Evolutionary conservation across 2,888 invertebrate genomes (phyloP).

Genomic region (Xestia ashworthii): DNA sequence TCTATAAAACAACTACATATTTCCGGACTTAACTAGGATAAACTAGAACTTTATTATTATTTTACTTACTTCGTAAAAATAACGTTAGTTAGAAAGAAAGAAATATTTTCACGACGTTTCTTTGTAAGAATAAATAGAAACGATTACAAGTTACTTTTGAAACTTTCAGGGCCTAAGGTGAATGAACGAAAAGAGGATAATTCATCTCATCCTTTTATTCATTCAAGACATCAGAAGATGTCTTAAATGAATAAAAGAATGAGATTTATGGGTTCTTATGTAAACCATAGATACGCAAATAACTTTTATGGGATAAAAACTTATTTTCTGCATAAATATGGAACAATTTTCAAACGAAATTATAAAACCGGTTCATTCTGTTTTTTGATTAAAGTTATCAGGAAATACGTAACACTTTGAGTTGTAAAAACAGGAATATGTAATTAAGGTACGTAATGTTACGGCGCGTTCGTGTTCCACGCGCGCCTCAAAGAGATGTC

Average conservation of each 20-base stretch:
- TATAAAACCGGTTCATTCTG: background rate
- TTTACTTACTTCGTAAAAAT: constrained; percentile 27
- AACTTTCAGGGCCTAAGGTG: background rate
- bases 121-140: constrained; percentile 18
- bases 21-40: background rate
- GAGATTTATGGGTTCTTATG: background rate
- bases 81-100: constrained; percentile 8
- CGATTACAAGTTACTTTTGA: constrained; percentile 6
- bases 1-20: constrained; percentile 26
- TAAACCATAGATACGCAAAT: background rate
- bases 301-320: background rate
- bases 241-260: no score
- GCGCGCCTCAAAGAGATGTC: no score
- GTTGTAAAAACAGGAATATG: background rate
- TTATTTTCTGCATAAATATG: background rate
- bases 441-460: no score
- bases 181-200: constrained; percentile 2
- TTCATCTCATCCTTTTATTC: background rate
- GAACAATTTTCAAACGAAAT: background rate
- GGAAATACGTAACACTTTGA: background rate
- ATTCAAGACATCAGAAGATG: background rate
- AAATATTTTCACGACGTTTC: constrained; percentile 14
- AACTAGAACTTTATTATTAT: constrained; percentile 26
- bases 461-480: no score
- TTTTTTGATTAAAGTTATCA: background rate